phyloP scores from a whole-genome alignment of 2,113 vertebrate genomes.

The Cheirogaleus medius region DNA sequence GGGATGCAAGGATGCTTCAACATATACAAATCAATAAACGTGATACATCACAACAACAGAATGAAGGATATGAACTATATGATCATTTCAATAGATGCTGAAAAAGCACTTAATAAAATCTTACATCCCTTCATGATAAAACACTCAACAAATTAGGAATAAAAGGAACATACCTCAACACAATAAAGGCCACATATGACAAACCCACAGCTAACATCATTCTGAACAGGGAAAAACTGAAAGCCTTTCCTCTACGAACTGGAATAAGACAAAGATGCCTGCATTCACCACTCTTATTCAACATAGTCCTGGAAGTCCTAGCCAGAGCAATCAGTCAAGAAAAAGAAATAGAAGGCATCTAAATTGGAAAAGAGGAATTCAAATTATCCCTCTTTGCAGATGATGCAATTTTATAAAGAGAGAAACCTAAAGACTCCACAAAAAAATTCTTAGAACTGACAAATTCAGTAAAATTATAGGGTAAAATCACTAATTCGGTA shows the following conservation, averaged over 20 bases:
- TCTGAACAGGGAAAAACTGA: too few species aligned
- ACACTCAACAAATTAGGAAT: neutral
- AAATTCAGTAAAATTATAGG: neutral
- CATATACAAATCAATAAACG: neutral
- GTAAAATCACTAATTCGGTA: neutral
- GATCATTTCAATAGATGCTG: neutral
- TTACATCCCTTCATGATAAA: neutral
- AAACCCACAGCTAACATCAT: too few species aligned
- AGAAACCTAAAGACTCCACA: neutral
- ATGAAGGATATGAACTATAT: neutral
- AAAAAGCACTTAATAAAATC: neutral
- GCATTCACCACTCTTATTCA: neutral
- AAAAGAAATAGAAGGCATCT: neutral
- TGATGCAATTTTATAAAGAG: neutral
- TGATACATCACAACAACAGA: neutral
- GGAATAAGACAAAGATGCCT: too few species aligned
- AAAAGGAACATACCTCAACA: neutral
- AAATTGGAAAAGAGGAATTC: neutral
- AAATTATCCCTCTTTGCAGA: neutral
- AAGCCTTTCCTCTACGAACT: too few species aligned
- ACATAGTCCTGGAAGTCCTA: neutral
- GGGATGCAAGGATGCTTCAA: neutral
- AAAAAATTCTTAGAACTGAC: neutral
- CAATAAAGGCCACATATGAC: neutral
- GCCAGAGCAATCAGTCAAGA: neutral